Conservation (phyloP, 2,888 invertebrate genomes). For the Oxystoma pomonae region DNA sequence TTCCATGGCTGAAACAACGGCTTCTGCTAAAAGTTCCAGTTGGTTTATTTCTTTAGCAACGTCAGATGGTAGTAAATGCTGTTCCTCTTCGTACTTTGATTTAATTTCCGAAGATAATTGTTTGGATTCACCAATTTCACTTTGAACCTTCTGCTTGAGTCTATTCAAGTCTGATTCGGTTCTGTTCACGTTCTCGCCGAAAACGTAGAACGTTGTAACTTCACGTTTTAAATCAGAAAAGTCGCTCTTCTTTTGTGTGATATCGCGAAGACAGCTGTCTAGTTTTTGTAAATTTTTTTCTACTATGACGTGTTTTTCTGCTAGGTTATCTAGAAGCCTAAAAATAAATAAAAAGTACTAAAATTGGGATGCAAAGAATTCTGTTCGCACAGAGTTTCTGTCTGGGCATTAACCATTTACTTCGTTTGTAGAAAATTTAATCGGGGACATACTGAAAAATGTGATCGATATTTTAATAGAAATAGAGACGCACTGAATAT, state of each 20-base stretch:
- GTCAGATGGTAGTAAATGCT: conserved; percentile 68
- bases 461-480: background rate
- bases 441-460: no score
- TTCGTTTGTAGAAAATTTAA: no score
- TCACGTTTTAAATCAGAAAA: conserved; percentile 64
- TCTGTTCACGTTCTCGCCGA: conserved; percentile 65
- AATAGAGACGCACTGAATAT: conserved; percentile 2
- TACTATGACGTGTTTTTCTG: conserved; percentile 70
- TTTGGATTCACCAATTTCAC: conserved; percentile 55
- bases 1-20: conserved; percentile 75
- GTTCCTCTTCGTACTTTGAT: conserved; percentile 58
- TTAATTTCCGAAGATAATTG: conserved; percentile 57
- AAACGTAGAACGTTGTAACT: conserved; percentile 71
- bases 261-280: conserved; percentile 65
- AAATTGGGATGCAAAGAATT: no score
- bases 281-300: conserved; percentile 73
- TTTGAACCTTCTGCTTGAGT: conserved; percentile 56
- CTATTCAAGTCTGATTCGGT: conserved; percentile 58
- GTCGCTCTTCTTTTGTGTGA: conserved; percentile 64
- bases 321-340: conserved; percentile 78
- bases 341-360: no score
- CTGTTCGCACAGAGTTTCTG: no score
- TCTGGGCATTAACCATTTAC: no score
- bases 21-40: conserved; percentile 77
- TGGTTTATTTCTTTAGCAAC: conserved; percentile 75